Base-by-base conservation (phyloP, 2,797 vertebrate genomes). In the Argya squamiceps region DNA sequence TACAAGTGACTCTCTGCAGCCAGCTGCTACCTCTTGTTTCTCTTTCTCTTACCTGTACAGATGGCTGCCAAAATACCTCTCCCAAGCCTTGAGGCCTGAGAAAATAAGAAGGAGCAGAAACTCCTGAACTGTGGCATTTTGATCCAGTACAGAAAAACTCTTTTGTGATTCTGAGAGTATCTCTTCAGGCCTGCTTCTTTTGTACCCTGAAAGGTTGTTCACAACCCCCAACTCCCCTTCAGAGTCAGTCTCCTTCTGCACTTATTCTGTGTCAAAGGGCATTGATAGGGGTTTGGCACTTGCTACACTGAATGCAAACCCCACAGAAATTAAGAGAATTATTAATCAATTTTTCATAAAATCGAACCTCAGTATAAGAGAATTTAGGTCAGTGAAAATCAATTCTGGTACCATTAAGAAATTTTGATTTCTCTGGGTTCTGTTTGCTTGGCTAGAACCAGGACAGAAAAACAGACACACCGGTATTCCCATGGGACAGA, bases 111-210 rank as follows among this genome's bases (percentile, higher is more conserved):
- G 19, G 41, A 75, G 13, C 29, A 76, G 37, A 26, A 81, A 17
- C 11, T 75, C 53, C 26, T 39, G n/a, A 67, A 39, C 6, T 32
- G 49, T 62, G 13, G 26, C 19, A 36, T 67, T 86, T 71, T 75
- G n/a, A 50, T 75, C 19, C 23, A n/a, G 15, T n/a, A 52, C 0
- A 0, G 41, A 60, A 49, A 47, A 60, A 39, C 22, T 24, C 1
- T 26, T 63, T 62, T 67, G 41, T 78, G 32, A 73, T 83, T 47
- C 59, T 73, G 32, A 27, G 14, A 3, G 2, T 41, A 34, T 20
- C 19, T 89, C 37, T 67, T 85, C 36, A 71, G 50, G 29, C 4
- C 24, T 60, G 32, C 17, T 64, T 78, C 55, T 90, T 52, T 49
- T 58, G 29, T 44, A 16, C 9, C n/a, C 14, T 68, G 47, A 37